Base-by-base conservation (phyloP, 2,797 vertebrate genomes). In the Chaunax sp. region DNA sequence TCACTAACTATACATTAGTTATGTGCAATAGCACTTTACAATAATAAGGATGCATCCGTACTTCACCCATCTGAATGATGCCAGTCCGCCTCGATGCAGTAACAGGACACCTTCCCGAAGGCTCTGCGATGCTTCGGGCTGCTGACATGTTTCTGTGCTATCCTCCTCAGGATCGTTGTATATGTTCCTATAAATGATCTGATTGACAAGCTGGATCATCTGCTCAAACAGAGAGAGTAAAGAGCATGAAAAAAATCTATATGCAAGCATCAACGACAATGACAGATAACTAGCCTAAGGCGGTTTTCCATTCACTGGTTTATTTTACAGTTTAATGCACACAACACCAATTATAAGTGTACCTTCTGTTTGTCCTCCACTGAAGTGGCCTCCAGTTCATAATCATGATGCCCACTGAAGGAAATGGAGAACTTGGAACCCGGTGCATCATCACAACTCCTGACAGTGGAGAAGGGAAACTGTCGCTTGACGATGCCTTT, bases 401-500 rank as follows among this genome's bases (percentile, higher is more conserved):
- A 95, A 44, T 92, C 92, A 28, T 91, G 88, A 28, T 92, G 83
- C 0, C 81, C 93, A 41, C 88, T 88, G 72, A 95, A 95, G 5
- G 79, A 90, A 58, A 95, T 86, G 50, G 83, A 85, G 69, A 95
- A 93, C 20, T 84, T 83, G 4, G 90, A 88, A 5, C 93, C 92
- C 1, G 87, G 85, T 5, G 84, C 55, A 30, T 94, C 92, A 4
- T 94, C 90, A 35, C 92, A 94, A 43, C 92, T 93, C 77, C 92
- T 95, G 38, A 96, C 89, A 9, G 67, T 72, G 0, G 86, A 71
- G 85, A 95, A 96, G 10, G 87, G 84, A 65, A 95, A 92, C 62
- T 95, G 93, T 2, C 92, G 90, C 79, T 93, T 93, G 14, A 96
- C 49, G 1, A 86, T 95, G 44, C 95, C 95, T 68, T 94, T 96